These are phyloP conservation scores for Saguinus midas DNA, from an alignment of 2,113 vertebrate species.

Conservation along the genomic window DNA sequence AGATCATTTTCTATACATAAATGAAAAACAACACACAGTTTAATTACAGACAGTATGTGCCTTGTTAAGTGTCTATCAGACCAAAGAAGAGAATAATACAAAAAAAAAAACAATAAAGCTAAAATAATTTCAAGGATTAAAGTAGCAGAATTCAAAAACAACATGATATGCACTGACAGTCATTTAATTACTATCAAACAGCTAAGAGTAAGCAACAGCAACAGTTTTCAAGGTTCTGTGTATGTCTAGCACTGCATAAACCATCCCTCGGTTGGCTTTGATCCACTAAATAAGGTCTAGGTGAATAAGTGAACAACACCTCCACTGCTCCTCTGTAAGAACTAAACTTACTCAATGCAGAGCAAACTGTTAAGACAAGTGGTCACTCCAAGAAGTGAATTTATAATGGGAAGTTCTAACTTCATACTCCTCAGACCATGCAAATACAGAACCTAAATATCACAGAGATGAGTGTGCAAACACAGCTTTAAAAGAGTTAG, in stretches of 20 bases:
- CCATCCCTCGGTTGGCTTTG: background rate
- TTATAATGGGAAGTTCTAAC: background rate
- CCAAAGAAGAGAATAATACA: constrained; percentile 31
- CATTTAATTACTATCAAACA: constrained; percentile 50
- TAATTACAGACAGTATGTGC: background rate
- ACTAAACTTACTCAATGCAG: background rate
- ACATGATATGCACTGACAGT: constrained; percentile 25
- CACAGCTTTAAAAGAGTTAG: background rate
- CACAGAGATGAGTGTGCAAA: background rate
- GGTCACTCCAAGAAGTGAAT: background rate
- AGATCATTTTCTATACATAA: background rate
- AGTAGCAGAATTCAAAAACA: constrained; percentile 55
- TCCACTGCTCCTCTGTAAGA: background rate
- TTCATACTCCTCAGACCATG: background rate
- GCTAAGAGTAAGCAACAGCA: background rate
- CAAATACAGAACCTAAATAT: background rate
- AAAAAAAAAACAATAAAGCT: constrained; percentile 42
- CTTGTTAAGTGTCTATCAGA: constrained; percentile 24
- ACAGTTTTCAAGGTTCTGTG: constrained; percentile 19
- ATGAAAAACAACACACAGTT: constrained; percentile 3
- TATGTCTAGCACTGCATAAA: constrained; percentile 40
- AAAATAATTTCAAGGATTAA: constrained; percentile 32
- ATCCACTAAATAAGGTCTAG: constrained; percentile 21
- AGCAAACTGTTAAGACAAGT: background rate
- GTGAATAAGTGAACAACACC: background rate